Evolutionary conservation across 2,113 vertebrate species (phyloP).

Genomic region (Clarias magur): DNA sequence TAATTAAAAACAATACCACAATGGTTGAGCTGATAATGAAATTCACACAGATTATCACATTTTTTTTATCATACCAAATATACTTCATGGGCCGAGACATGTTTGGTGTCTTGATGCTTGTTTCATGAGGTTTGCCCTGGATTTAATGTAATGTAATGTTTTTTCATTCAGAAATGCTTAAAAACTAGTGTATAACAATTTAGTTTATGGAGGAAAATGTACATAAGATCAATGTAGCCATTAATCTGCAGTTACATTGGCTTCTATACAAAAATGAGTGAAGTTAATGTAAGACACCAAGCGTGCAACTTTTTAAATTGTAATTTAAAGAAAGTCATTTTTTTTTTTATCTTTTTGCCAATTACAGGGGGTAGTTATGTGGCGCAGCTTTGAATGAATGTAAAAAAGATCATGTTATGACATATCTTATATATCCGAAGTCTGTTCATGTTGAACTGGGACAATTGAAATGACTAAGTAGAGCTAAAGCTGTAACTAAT

Average conservation of each 20-base stretch:
- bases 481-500: no score
- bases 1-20: neutral
- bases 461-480: no score
- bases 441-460: neutral
- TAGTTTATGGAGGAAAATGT: neutral
- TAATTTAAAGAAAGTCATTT: neutral
- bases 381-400: neutral
- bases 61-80: neutral
- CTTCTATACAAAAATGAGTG: no score
- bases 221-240: neutral
- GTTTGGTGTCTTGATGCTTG: neutral
- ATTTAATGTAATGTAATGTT: neutral
- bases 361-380: neutral
- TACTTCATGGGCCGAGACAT: neutral
- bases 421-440: neutral
- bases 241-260: neutral
- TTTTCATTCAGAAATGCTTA: neutral
- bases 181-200: neutral
- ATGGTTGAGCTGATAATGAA: neutral
- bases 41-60: neutral
- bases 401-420: neutral
- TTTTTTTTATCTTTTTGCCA: neutral
- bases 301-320: neutral
- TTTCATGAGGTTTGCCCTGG: no score
- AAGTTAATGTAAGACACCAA: no score